A percentile compares a stretch with the other conserved stretches of the same genome.
phyloP scores from a whole-genome alignment of 2,797 vertebrate genomes.

The Monodelphis domestica region DNA sequence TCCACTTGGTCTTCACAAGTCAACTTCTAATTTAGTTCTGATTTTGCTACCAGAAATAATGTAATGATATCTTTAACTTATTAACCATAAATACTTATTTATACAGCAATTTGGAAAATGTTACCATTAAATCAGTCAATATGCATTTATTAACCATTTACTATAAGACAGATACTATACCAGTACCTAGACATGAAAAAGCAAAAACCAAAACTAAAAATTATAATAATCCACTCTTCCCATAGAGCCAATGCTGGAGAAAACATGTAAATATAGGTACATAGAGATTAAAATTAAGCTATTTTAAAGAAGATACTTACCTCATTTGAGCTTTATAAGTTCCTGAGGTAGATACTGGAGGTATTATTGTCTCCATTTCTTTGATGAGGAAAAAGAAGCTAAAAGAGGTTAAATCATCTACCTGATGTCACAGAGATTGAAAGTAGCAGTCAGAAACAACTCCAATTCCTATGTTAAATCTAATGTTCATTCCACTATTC shows the following conservation, averaged over 20 bases:
- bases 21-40: neutral
- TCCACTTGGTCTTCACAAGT: neutral
- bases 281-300: neutral
- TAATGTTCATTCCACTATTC: neutral
- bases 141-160: neutral
- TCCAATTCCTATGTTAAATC: neutral
- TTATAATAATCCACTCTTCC: neutral
- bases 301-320: neutral
- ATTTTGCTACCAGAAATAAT: neutral
- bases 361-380: neutral
- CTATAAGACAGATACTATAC: neutral
- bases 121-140: neutral
- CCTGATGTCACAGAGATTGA: neutral
- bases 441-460: neutral
- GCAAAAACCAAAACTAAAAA: too few species aligned
- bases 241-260: neutral
- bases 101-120: neutral
- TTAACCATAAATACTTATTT: neutral
- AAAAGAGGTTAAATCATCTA: neutral
- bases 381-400: neutral
- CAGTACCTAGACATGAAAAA: neutral
- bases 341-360: neutral
- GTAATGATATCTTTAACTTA: neutral
- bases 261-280: neutral
- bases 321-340: neutral